These are phyloP conservation scores for Scaptomyza reducta DNA, from an alignment of 2,888 invertebrate genomes.

Conservation along the genomic window DNA sequence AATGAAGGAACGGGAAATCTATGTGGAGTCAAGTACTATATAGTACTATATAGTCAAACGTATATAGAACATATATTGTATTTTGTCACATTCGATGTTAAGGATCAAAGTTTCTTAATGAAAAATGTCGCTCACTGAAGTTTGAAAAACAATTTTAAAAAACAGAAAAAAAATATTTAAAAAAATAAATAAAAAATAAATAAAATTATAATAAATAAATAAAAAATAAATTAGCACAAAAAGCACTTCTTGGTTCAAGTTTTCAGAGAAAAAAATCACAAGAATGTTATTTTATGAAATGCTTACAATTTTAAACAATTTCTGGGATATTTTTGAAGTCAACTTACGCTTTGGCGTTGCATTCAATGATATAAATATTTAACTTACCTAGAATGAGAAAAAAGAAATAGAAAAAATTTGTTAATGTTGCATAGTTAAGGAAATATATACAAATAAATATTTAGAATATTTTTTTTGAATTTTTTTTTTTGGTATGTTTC, in stretches of 20 bases:
- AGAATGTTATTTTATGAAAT: too few relatives aligned
- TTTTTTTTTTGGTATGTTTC: neutral
- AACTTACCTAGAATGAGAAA: conserved; percentile 59
- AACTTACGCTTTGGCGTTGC: conserved; percentile 12
- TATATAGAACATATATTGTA: too few relatives aligned
- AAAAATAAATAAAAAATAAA: too few relatives aligned
- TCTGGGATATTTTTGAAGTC: too few relatives aligned
- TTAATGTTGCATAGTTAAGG: neutral
- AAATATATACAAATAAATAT: neutral
- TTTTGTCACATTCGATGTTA: neutral
- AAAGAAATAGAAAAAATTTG: neutral
- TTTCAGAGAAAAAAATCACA: too few relatives aligned
- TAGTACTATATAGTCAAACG: too few relatives aligned
- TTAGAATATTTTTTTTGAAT: neutral
- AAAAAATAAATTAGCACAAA: too few relatives aligned
- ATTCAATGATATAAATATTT: neutral
- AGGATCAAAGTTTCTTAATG: neutral
- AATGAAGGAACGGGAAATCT: conserved; percentile 2
- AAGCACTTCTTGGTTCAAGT: too few relatives aligned
- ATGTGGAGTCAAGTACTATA: too few relatives aligned
- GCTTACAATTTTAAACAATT: too few relatives aligned
- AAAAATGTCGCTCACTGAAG: neutral
- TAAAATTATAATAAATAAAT: too few relatives aligned
- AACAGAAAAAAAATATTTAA: too few relatives aligned
- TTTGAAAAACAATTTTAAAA: neutral